phyloP scores from a whole-genome alignment of 2,888 invertebrate species.

The Latrodectus hesperus region DNA sequence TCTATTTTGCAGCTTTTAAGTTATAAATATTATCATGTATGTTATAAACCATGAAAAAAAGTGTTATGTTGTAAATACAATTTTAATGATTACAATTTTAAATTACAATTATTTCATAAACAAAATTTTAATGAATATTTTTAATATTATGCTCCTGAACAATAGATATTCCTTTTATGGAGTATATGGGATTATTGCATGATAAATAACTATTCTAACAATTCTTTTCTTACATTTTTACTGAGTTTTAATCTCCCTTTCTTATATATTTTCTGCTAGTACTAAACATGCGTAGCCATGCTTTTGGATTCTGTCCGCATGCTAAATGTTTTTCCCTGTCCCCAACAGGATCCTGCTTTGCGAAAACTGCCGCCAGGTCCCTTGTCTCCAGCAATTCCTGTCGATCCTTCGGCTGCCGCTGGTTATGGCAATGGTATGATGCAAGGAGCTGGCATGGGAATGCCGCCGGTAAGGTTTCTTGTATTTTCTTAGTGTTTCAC shows the following conservation, averaged over 20 bases:
- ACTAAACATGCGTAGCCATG: not conserved
- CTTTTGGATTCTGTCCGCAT: not conserved
- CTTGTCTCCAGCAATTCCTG: conserved; percentile 20
- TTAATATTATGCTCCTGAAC: too few relatives aligned
- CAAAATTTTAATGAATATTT: too few relatives aligned
- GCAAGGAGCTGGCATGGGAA: conserved; percentile 63
- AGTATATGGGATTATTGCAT: not conserved
- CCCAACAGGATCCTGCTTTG: conserved; percentile 55
- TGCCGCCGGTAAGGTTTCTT: conserved; percentile 61
- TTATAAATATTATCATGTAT: too few relatives aligned
- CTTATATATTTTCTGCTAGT: too few relatives aligned
- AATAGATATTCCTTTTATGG: not conserved
- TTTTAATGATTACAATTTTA: too few relatives aligned
- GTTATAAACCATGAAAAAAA: too few relatives aligned
- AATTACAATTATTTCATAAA: too few relatives aligned
- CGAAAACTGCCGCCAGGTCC: conserved; percentile 54
- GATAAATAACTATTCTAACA: too few relatives aligned
- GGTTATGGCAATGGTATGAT: conserved; percentile 66
- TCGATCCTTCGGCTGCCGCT: conserved; percentile 26
- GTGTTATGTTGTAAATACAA: too few relatives aligned
- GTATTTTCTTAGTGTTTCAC: not conserved
- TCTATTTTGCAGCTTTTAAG: too few relatives aligned
- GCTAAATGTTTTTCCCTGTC: conserved; percentile 21
- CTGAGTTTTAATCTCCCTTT: too few relatives aligned
- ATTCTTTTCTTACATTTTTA: too few relatives aligned